Evolutionary conservation across 2,888 invertebrate genomes (phyloP), one percentile per base, ranked within the genome.

Genomic region (Cheilosia vernalis): DNA sequence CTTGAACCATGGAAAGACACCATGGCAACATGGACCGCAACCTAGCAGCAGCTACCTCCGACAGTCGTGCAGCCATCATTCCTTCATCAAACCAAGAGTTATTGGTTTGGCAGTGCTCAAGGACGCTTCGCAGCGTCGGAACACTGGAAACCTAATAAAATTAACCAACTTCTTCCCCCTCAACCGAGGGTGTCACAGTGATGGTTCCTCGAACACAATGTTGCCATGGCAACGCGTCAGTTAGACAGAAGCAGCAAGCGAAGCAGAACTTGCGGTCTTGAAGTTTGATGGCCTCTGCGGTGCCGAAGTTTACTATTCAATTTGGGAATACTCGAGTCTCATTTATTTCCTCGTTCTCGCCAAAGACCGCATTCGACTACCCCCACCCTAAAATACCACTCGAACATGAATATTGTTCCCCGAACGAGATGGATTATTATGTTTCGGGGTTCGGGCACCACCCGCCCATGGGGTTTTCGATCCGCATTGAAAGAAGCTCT

Each of bases 321-420:
- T 84, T 84, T 84, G 84, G 84, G 80, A 84, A 76, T 76, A 80
- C 80, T 70, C 74, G 58, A 80, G 70, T 74, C 84, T 84, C 69
- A 84, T 84, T 84, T 66, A 74, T 84, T 84, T 74, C 55, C 63
- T 69, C 63, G 61, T 63, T 33, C 55, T 70, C 66, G 33, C n/a
- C 55, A 70, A 66, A 47, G 40, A 79, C 49, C 64, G 33, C 21
- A 47, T 24, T 40, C 40, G 19, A 15, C 15, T 30, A 7, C 58
- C 37, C 27, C 37, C 27, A 44, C 49, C 44, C 51, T n/a, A 51
- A 58, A 76, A 61, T 70, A 53, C 73, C 64, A 74, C 69, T 49
- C 37, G 64, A 74, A 30, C 64, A 66, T 49, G 55, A 74, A 80
- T 76, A 60, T 66, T 66, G 55, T 70, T 70, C 69, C 64, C 53